Evolutionary conservation across 2,113 vertebrate genomes (phyloP).

Genomic region (Diadophis punctatus): DNA sequence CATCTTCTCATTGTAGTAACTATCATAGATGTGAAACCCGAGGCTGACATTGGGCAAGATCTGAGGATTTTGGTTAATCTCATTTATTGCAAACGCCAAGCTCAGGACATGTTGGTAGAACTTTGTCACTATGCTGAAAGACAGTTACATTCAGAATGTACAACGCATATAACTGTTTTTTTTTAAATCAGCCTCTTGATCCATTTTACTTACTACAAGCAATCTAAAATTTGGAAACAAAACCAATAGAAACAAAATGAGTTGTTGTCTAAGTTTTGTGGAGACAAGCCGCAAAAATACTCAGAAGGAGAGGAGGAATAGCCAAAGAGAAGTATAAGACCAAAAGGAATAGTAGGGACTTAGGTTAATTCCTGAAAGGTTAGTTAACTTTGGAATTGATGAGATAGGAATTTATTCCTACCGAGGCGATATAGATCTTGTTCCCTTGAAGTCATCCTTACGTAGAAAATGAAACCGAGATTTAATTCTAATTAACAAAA

Average conservation of each 20-base stretch:
- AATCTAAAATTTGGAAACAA: too few relatives aligned
- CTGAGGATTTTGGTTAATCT: neutral
- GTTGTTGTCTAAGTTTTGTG: neutral
- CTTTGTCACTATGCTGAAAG: neutral
- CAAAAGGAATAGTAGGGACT: neutral
- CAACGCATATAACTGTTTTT: neutral
- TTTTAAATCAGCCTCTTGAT: neutral
- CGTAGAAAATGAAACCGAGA: too few relatives aligned
- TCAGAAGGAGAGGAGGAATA: neutral
- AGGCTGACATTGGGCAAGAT: neutral
- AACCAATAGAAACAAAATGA: neutral
- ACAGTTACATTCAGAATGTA: neutral
- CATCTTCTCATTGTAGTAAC: neutral
- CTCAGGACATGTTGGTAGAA: neutral
- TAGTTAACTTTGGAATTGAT: neutral
- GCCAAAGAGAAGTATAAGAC: neutral
- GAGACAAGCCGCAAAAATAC: neutral
- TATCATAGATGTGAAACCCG: neutral
- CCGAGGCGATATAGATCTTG: too few relatives aligned
- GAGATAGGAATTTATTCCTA: too few relatives aligned
- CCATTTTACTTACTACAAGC: neutral
- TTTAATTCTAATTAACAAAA: too few relatives aligned
- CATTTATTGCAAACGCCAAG: neutral
- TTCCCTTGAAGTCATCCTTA: too few relatives aligned
- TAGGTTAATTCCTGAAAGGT: neutral